Percentiles rank a stretch among this genome's conserved stretches.
phyloP scores from a whole-genome alignment of 2,888 invertebrate genomes.

The Calliscelio sp. region DNA sequence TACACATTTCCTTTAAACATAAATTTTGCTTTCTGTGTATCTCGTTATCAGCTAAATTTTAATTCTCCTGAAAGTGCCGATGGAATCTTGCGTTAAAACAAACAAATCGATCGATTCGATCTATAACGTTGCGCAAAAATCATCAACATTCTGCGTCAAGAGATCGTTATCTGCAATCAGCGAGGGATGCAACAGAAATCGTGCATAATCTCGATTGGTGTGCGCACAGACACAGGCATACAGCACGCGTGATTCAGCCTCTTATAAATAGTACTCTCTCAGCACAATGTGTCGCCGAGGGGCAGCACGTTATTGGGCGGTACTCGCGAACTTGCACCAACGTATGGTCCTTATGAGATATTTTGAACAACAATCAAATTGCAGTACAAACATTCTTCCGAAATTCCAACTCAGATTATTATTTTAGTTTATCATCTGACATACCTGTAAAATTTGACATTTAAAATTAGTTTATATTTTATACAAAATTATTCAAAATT shows the following conservation, averaged over 20 bases:
- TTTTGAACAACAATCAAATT: slow-evolving; percentile 57
- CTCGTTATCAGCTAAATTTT: background rate
- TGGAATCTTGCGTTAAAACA: background rate
- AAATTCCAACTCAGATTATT: background rate
- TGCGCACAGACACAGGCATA: slow-evolving; percentile 60
- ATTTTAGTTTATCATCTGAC: too few relatives aligned
- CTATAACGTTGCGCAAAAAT: slow-evolving; percentile 24
- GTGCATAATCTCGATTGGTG: slow-evolving; percentile 70
- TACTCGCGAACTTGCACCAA: slow-evolving; percentile 56
- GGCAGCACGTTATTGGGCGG: slow-evolving; percentile 68
- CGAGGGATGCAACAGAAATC: slow-evolving; percentile 53
- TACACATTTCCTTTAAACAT: too few relatives aligned
- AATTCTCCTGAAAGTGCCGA: background rate
- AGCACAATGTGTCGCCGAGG: slow-evolving; percentile 71
- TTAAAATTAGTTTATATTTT: too few relatives aligned
- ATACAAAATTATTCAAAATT: too few relatives aligned
- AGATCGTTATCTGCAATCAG: slow-evolving; percentile 27
- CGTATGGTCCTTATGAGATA: slow-evolving; percentile 52
- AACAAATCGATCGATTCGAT: slow-evolving; percentile 9
- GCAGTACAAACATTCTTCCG: background rate
- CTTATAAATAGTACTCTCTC: slow-evolving; percentile 78
- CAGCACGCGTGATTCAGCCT: slow-evolving; percentile 78
- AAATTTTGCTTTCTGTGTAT: too few relatives aligned
- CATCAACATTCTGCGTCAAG: background rate
- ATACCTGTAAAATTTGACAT: too few relatives aligned